Evolutionary conservation across 2,113 vertebrate species (phyloP), one percentile per base, ranked within the genome.

Genomic region (Crocuta crocuta): DNA sequence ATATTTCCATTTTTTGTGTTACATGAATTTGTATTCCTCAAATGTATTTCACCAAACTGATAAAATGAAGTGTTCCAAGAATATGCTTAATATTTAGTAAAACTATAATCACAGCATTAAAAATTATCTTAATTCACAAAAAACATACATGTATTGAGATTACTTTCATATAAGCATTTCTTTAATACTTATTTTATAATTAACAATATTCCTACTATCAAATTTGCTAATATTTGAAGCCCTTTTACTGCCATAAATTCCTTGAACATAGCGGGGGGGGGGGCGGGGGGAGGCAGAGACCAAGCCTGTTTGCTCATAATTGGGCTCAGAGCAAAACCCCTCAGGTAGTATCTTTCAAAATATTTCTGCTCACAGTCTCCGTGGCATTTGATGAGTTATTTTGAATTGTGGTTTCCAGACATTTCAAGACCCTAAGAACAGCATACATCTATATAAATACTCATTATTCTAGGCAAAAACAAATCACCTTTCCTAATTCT

Each of bases 241-340:
- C 80, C 81, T 74, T 88, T 45, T 28, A 26, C 74, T 90, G 39
- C 76, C 35, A 82, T 98, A 88, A 96, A 95, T 95, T 96, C 90
- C 92, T 73, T 55, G 88, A 92, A 87, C 48, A 70, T 15, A 81
- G 53, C 16, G 53, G 53, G 16, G 53, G 53, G 16, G 53, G 53
- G 53, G 53, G 53, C 1, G 1, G 13, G 31, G 96, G 13, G n/a
- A 96, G 53, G 76, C 83, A 88, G 0, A 82, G 74, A 94, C 91
- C 70, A 88, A 96, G 66, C 9, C 91, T 81, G 82, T 94, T 43
- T 79, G 68, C 31, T 91, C 12, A n/a, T 97, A 96, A 97, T 83
- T 98, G 90, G 95, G 80, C 98, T 95, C 97, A 98, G 80, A 98
- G 84, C 87, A 97, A 97, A 98, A 92, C 58, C 90, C 80, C 84